These are phyloP conservation scores for Brienomyrus longianalis DNA, from an alignment of 2,113 vertebrate genomes.

Conservation along the genomic window DNA sequence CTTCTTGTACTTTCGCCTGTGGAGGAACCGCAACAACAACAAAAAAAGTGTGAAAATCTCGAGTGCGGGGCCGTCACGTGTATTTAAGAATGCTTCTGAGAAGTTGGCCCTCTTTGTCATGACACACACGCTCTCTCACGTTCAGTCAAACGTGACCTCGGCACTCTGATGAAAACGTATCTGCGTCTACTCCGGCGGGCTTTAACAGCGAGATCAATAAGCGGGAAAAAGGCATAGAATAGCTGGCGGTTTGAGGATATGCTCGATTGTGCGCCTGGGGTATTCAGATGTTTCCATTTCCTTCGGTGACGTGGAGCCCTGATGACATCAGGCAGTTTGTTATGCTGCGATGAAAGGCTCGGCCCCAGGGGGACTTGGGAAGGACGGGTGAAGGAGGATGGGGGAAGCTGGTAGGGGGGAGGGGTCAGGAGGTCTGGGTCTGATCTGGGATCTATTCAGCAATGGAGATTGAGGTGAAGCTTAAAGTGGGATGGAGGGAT, in stretches of 20 bases:
- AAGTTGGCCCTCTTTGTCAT: neutral
- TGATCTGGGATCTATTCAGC: neutral
- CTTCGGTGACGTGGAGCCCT: neutral
- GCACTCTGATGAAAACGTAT: neutral
- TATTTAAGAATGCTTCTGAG: neutral
- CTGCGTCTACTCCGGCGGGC: neutral
- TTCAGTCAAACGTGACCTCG: neutral
- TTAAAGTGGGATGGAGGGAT: neutral
- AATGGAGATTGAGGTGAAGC: neutral
- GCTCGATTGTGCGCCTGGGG: neutral
- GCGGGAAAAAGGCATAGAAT: neutral
- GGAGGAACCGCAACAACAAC: conserved; percentile 60
- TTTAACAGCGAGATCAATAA: neutral
- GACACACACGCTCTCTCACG: neutral
- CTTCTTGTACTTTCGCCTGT: conserved; percentile 89
- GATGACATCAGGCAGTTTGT: neutral
- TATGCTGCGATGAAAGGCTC: neutral
- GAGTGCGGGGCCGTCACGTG: no score
- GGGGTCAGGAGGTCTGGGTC: neutral
- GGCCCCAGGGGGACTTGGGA: neutral
- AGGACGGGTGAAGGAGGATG: neutral
- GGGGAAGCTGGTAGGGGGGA: neutral
- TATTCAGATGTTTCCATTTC: neutral
- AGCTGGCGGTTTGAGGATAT: neutral
- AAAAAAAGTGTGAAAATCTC: conserved; percentile 7